Evolutionary conservation across 37 sponge, comb jelly and placozoan species (phyloP).

Genomic region (Amphimedon queenslandica): DNA sequence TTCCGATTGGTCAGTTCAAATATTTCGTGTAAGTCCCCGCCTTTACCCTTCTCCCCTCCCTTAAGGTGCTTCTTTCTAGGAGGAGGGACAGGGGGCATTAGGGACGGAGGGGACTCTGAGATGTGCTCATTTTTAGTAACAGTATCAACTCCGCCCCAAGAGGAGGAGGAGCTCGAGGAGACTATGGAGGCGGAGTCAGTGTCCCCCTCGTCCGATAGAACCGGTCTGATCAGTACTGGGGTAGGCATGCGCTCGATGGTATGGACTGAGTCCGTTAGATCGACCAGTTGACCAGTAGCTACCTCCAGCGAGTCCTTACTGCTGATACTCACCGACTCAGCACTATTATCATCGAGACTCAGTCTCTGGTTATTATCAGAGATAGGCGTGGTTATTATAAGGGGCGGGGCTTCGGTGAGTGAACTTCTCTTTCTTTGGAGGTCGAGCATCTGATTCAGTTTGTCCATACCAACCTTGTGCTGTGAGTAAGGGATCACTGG

Average conservation of each 20-base stretch:
- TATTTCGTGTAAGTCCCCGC: not conserved
- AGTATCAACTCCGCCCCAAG: not conserved
- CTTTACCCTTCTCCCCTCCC: not conserved
- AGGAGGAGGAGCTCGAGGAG: not conserved
- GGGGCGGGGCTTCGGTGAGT: not conserved
- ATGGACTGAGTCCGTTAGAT: not conserved
- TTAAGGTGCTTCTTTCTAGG: conserved; percentile 29
- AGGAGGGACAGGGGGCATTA: conserved; percentile 43
- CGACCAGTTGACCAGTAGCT: conserved; percentile 42
- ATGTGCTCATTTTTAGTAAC: not conserved
- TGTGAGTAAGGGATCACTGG: conserved; percentile 51
- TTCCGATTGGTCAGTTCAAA: not conserved
- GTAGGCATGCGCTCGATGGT: not conserved
- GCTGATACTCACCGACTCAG: conserved; percentile 26
- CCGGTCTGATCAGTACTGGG: not conserved
- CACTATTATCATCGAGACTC: conserved; percentile 13
- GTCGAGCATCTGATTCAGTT: conserved; percentile 29
- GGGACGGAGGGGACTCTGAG: not conserved
- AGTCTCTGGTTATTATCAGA: conserved; percentile 4
- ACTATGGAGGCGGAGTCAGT: conserved; percentile 29
- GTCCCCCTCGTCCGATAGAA: not conserved
- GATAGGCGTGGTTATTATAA: not conserved
- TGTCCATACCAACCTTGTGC: conserved; percentile 45
- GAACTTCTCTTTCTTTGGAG: conserved; percentile 11
- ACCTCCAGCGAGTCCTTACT: conserved; percentile 45